Evolutionary conservation across 2,797 vertebrate genomes (phyloP), one percentile per base, ranked within the genome.

Genomic region (Pseudochirops corinnae): DNA sequence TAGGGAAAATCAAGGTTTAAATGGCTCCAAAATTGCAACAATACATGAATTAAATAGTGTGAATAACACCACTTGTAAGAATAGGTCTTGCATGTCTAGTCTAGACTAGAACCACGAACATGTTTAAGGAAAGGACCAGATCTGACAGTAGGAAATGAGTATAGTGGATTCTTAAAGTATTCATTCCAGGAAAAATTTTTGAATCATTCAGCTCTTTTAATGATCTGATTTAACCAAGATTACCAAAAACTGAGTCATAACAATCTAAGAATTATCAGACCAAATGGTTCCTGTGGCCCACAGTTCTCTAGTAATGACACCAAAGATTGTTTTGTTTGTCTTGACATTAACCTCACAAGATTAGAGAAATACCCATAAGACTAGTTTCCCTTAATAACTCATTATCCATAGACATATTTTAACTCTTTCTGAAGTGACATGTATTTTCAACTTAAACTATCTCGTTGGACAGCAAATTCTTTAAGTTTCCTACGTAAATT

Each of bases 401-500:
- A 53, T 55, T 53, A 46, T 39, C 11, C 53, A 55, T 1, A 46
- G 10, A 33, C 4, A 6, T 13, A n/a, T 74, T 93, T 55, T n/a
- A 29, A 82, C 24, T 33, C 67, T 93, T 29, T 46, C 60, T 93
- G 21, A 58, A n/a, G 55, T 1, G 10, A 28, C 39, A 26, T 74
- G 33, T 55, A 56, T 46, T 93, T 82, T 93, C 10, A 55, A 55
- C 60, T 33, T 93, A 21, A 39, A 10, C 67, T 53, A 74, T 39
- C 14, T 74, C n/a, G 18, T 56, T 33, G 24, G 31, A 62, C 39
- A 56, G 50, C 56, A 91, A 74, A 91, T 92, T 93, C 55, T 94
- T 0, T 67, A 56, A 50, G 26, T 92, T 96, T 96, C 93, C 18
- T 31, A 97, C 1, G 91, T 13, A 91, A 2, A 9, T 92, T 90